Evolutionary conservation across 1,140 invertebrate species (phyloP).

Genomic region (Notospermus geniculatus): DNA sequence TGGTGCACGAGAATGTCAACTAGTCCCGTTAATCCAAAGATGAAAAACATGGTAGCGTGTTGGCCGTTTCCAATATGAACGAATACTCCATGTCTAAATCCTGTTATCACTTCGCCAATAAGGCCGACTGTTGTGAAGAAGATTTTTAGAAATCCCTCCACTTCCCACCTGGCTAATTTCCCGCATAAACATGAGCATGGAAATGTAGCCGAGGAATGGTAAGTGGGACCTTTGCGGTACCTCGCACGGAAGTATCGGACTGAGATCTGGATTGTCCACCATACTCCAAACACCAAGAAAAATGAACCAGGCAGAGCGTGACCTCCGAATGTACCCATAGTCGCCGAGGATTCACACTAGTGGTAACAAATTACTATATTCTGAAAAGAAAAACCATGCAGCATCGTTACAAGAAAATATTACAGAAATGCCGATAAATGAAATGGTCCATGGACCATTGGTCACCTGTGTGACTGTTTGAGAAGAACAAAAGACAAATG

Average conservation of each 20-base stretch:
- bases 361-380: too few relatives aligned
- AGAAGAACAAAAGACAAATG: too few relatives aligned
- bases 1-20: slow-evolving; percentile 54
- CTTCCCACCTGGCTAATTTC: slow-evolving; percentile 31
- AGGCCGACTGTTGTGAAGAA: slow-evolving; percentile 51
- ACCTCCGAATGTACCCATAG: not conserved
- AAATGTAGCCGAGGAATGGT: slow-evolving; percentile 45
- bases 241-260: slow-evolving; percentile 41
- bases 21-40: slow-evolving; percentile 57
- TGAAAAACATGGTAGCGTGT: slow-evolving; percentile 62
- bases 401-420: too few relatives aligned
- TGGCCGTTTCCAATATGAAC: slow-evolving; percentile 57
- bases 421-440: too few relatives aligned
- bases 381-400: too few relatives aligned
- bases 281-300: not conserved
- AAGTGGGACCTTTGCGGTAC: slow-evolving; percentile 33
- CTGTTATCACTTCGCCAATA: slow-evolving; percentile 50
- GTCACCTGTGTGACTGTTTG: too few relatives aligned
- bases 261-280: slow-evolving; percentile 53
- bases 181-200: slow-evolving; percentile 45
- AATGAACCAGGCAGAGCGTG: not conserved
- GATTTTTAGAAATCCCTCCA: slow-evolving; percentile 56
- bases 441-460: too few relatives aligned
- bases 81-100: slow-evolving; percentile 52
- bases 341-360: too few relatives aligned